These are phyloP conservation scores for Ptychadena robeensis DNA, from an alignment of 2,797 vertebrate species.

Conservation along the genomic window DNA sequence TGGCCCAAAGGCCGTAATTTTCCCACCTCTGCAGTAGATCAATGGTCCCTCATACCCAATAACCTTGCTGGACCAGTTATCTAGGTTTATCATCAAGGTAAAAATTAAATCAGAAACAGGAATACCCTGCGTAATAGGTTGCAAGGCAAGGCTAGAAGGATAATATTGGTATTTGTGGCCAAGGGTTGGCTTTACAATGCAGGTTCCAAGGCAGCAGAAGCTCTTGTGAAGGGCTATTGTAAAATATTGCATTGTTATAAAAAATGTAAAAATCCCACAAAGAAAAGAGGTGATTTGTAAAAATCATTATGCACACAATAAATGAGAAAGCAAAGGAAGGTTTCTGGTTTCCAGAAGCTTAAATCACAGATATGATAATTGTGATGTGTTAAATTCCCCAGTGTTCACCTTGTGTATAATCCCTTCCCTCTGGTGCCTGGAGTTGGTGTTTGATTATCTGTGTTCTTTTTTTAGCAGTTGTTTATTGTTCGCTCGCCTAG, in stretches of 20 bases:
- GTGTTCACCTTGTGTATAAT: constrained; percentile 39
- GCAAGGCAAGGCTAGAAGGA: no score
- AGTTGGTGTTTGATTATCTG: constrained; percentile 47
- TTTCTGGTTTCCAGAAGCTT: constrained; percentile 16
- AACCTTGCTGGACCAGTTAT: no score
- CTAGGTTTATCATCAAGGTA: no score
- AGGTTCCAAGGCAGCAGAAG: no score
- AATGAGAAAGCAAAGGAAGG: background rate
- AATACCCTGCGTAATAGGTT: no score
- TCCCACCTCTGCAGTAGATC: no score
- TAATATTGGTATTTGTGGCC: no score
- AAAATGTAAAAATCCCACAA: background rate
- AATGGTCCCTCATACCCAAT: no score
- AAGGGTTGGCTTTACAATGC: no score
- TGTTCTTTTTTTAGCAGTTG: constrained; percentile 56
- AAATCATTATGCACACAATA: background rate
- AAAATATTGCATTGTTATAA: background rate
- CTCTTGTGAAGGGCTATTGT: no score
- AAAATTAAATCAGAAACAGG: no score
- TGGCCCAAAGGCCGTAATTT: no score
- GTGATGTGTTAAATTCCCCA: constrained; percentile 36
- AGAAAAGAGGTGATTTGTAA: background rate
- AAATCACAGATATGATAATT: constrained; percentile 17
- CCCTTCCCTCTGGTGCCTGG: constrained; percentile 39
- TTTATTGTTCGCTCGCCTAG: constrained; percentile 45